These are phyloP conservation scores for Notiomystis cincta DNA, from an alignment of 2,113 vertebrate species.

Conservation along the genomic window DNA sequence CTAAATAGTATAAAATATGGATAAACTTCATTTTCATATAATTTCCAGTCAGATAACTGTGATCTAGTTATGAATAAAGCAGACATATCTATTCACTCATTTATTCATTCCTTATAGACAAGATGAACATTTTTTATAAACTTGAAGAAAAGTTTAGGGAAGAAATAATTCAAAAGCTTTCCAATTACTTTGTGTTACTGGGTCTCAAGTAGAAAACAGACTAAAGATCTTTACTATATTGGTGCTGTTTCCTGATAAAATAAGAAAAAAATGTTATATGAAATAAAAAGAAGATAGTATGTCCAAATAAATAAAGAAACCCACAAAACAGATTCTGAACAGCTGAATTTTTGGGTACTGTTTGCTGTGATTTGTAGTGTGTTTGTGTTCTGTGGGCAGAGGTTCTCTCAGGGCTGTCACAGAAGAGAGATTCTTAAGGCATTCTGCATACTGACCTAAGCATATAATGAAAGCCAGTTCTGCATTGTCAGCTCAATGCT, in stretches of 20 bases:
- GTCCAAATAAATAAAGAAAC: background rate
- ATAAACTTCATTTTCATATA: slow-evolving; percentile 23
- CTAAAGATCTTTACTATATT: background rate
- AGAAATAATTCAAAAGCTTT: background rate
- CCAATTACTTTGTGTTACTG: background rate
- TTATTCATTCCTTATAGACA: background rate
- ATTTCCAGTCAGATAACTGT: background rate
- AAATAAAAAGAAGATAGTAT: background rate
- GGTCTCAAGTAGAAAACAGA: background rate
- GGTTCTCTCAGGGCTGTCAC: background rate
- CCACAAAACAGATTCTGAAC: background rate
- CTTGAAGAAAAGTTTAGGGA: background rate
- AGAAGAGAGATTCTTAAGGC: background rate
- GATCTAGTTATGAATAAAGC: background rate
- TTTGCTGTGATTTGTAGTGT: background rate
- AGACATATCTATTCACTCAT: background rate
- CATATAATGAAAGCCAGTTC: background rate
- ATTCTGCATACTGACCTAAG: background rate
- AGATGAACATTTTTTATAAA: background rate
- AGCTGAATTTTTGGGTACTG: background rate
- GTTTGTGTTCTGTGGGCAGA: background rate
- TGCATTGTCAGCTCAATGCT: background rate
- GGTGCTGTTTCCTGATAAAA: background rate
- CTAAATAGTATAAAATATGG: slow-evolving; percentile 48
- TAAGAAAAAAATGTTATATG: background rate